Percentiles rank a stretch among this genome's conserved stretches.
Conservation (phyloP, 2,888 invertebrate species). For the Drosophila atripex region DNA sequence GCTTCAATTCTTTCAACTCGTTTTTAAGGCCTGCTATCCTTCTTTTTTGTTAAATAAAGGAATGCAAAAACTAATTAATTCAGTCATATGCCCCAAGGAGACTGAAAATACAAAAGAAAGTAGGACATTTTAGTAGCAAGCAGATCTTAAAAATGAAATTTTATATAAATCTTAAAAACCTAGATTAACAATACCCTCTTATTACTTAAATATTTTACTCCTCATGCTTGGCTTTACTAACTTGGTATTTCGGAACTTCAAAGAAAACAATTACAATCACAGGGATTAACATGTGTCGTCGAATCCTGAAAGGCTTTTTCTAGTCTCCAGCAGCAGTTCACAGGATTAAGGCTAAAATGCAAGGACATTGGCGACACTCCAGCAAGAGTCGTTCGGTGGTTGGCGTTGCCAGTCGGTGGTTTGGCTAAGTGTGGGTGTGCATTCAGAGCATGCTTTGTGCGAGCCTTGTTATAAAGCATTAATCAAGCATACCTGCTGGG, state of each 20-base stretch:
- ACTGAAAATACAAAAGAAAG: slow-evolving; percentile 2
- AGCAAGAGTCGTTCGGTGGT: slow-evolving; percentile 10
- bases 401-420: slow-evolving; percentile 24
- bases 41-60: slow-evolving; percentile 58
- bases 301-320: slow-evolving; percentile 67
- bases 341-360: slow-evolving; percentile 79
- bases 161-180: no score
- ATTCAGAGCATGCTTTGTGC: slow-evolving; percentile 40
- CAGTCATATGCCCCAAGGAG: slow-evolving; percentile 1
- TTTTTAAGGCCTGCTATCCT: slow-evolving; percentile 24
- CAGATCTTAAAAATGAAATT: no score
- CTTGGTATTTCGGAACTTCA: slow-evolving; percentile 1
- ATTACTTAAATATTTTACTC: no score
- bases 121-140: background rate
- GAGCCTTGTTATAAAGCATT: slow-evolving; percentile 74
- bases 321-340: slow-evolving; percentile 67
- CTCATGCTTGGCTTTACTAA: background rate
- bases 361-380: slow-evolving; percentile 36
- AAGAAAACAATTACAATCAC: slow-evolving; percentile 37
- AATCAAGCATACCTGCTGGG: slow-evolving; percentile 80
- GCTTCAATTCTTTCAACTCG: slow-evolving; percentile 65
- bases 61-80: slow-evolving; percentile 50
- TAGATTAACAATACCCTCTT: no score
- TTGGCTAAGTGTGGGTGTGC: slow-evolving; percentile 37
- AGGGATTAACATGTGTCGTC: slow-evolving; percentile 74